These are phyloP conservation scores for Lasius fuliginosus DNA, from an alignment of 2,888 invertebrate genomes.

Conservation along the genomic window DNA sequence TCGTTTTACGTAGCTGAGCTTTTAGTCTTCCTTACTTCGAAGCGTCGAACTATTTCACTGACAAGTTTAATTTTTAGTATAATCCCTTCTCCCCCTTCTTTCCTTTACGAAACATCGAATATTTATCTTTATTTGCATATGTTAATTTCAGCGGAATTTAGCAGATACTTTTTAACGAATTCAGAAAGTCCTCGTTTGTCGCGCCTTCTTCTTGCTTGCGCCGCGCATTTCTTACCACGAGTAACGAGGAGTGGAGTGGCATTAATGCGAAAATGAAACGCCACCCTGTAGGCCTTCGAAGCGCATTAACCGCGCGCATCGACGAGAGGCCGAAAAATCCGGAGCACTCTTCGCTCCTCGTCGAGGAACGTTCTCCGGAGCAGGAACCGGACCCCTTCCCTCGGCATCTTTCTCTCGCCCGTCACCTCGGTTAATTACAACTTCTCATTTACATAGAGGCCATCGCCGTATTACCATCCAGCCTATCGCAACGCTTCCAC, in stretches of 20 bases:
- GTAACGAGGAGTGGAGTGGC: conserved; percentile 22
- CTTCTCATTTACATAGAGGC: conserved; percentile 83
- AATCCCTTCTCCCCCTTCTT: neutral
- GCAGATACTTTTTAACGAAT: conserved; percentile 49
- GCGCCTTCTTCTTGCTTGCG: conserved; percentile 28
- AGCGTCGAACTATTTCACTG: neutral
- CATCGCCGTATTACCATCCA: conserved; percentile 70
- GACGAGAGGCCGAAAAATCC: conserved; percentile 47
- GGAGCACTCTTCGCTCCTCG: conserved; percentile 21
- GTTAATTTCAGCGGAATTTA: conserved; percentile 36
- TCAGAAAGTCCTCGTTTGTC: conserved; percentile 36
- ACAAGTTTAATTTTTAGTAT: conserved; percentile 8
- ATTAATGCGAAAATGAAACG: conserved; percentile 52
- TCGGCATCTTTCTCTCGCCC: conserved; percentile 50
- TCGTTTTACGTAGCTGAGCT: neutral
- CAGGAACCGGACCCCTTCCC: neutral
- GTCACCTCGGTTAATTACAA: conserved; percentile 81
- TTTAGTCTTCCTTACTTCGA: neutral
- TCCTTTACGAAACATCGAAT: conserved; percentile 11
- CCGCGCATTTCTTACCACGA: conserved; percentile 56
- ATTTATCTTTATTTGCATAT: conserved; percentile 51
- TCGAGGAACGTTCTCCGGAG: conserved; percentile 23
- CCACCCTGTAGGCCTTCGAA: conserved; percentile 42
- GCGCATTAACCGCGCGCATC: conserved; percentile 48
- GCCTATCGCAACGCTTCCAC: conserved; percentile 60